These are phyloP conservation scores for Mya arenaria DNA, from an alignment of 1,140 invertebrate species.

Conservation along the genomic window DNA sequence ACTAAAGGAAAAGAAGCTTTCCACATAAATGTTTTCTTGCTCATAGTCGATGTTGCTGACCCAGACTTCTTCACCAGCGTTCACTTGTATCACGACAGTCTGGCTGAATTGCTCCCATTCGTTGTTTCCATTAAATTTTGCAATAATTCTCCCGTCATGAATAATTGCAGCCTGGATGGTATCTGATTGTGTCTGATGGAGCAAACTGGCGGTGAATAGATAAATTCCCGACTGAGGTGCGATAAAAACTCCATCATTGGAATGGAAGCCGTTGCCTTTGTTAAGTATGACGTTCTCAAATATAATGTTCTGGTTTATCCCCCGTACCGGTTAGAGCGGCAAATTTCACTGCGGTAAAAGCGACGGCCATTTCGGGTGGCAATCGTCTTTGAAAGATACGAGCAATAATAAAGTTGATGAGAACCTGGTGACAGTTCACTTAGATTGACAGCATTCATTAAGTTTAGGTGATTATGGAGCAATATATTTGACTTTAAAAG, in stretches of 20 bases:
- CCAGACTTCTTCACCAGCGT: slow-evolving; percentile 13
- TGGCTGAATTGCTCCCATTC: not conserved
- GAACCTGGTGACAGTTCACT: too few relatives aligned
- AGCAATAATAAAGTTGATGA: too few relatives aligned
- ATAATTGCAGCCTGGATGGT: not conserved
- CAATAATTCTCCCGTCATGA: not conserved
- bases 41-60: slow-evolving; percentile 4
- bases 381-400: too few relatives aligned
- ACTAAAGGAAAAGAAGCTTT: slow-evolving; percentile 19
- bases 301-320: not conserved
- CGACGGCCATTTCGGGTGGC: too few relatives aligned
- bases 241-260: not conserved
- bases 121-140: not conserved
- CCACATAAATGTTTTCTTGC: slow-evolving; percentile 6
- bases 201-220: not conserved
- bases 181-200: not conserved
- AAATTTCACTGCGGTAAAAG: too few relatives aligned
- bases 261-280: not conserved
- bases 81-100: slow-evolving; percentile 9
- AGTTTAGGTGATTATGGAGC: too few relatives aligned
- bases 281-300: not conserved
- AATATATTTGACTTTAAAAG: too few relatives aligned
- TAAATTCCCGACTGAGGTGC: not conserved
- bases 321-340: too few relatives aligned
- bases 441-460: too few relatives aligned